phyloP scores from a whole-genome alignment of 2,113 vertebrate species.

The Scortum barcoo region DNA sequence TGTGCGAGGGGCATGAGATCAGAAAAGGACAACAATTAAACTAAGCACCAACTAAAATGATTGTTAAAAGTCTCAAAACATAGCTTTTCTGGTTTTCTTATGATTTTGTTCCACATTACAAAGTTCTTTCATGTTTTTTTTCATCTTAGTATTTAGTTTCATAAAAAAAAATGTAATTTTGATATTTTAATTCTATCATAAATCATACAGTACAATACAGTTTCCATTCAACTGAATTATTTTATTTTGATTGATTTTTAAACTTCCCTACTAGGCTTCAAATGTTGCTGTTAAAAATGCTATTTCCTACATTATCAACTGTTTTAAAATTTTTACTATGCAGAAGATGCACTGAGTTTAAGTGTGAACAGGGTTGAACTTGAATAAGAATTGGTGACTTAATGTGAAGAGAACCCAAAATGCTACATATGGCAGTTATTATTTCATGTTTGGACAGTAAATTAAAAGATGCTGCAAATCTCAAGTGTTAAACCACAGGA shows the following conservation, averaged over 20 bases:
- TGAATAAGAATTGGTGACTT: neutral
- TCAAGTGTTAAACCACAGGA: slow-evolving; percentile 6
- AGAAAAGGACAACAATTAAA: too few species aligned
- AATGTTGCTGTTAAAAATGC: neutral
- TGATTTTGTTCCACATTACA: too few species aligned
- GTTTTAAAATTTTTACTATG: neutral
- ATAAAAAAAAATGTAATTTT: neutral
- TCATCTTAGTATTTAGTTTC: neutral
- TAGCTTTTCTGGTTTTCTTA: too few species aligned
- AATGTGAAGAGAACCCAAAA: neutral
- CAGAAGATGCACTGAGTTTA: neutral
- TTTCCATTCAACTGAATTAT: neutral
- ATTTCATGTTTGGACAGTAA: slow-evolving; percentile 16
- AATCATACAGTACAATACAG: neutral
- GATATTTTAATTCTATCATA: neutral
- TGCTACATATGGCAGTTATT: neutral
- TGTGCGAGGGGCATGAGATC: too few species aligned
- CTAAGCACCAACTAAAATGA: too few species aligned
- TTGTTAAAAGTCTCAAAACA: too few species aligned
- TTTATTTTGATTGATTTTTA: neutral
- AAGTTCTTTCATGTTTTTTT: too few species aligned
- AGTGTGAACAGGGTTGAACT: neutral
- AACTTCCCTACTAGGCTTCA: neutral
- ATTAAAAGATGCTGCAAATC: slow-evolving; percentile 42
- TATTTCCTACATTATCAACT: neutral